phyloP scores from a whole-genome alignment of 2,797 vertebrate species.

The Hipposideros larvatus region DNA sequence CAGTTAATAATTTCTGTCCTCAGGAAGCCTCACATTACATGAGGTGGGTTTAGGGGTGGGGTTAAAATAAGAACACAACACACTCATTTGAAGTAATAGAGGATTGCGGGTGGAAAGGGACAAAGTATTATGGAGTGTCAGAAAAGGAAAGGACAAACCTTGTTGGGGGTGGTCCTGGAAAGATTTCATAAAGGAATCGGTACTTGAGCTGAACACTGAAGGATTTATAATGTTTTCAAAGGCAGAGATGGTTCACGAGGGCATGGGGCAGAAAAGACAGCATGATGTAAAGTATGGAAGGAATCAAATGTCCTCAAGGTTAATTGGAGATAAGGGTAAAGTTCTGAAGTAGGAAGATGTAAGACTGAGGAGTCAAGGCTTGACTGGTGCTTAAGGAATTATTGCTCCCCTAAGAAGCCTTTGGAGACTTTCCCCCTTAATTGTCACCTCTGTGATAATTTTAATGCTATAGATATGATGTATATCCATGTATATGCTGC shows the following conservation, averaged over 20 bases:
- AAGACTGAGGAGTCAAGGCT: neutral
- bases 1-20: neutral
- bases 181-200: neutral
- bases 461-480: neutral
- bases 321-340: neutral
- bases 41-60: neutral
- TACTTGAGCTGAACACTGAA: neutral
- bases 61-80: neutral
- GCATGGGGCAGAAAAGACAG: neutral
- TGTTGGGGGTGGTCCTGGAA: neutral
- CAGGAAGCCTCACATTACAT: neutral
- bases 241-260: neutral
- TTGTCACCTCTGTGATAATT: neutral
- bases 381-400: neutral
- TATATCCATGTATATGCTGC: neutral
- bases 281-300: neutral
- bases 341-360: neutral
- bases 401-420: neutral
- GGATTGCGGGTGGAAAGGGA: neutral
- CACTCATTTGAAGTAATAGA: neutral
- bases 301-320: neutral
- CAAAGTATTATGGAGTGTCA: neutral
- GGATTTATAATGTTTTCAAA: neutral
- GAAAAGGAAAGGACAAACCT: neutral
- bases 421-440: neutral